Evolutionary conservation across 2,888 invertebrate genomes (phyloP).

Genomic region (Biston stratarius): DNA sequence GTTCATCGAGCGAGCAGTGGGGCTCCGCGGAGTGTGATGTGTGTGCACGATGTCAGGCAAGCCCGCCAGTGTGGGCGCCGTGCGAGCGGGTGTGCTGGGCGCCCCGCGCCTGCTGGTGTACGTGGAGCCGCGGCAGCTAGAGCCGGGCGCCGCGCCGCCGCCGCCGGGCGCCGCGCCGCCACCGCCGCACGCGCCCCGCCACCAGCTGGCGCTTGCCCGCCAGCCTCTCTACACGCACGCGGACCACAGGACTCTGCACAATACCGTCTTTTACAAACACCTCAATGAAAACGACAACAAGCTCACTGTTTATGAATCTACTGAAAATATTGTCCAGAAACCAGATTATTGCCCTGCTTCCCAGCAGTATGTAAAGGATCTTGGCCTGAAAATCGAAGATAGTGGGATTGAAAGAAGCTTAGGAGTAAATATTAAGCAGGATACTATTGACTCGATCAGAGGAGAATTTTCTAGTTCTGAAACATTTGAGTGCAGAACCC

Average conservation of each 20-base stretch:
- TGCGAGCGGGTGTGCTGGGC: constrained; percentile 82
- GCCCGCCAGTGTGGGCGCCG: constrained; percentile 90
- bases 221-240: constrained; percentile 48
- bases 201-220: constrained; percentile 61
- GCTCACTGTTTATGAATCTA: constrained; percentile 60
- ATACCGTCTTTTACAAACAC: constrained; percentile 69
- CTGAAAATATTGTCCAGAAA: constrained; percentile 61
- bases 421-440: constrained; percentile 59
- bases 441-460: constrained; percentile 60
- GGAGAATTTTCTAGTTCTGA: constrained; percentile 66
- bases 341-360: constrained; percentile 65
- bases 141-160: constrained; percentile 77
- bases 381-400: constrained; percentile 63
- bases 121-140: constrained; percentile 85
- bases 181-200: constrained; percentile 67
- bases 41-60: constrained; percentile 92
- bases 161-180: constrained; percentile 70
- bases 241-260: constrained; percentile 61
- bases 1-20: constrained; percentile 78
- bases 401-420: constrained; percentile 54
- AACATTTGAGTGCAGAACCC: constrained; percentile 65
- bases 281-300: constrained; percentile 67
- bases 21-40: constrained; percentile 88
- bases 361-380: constrained; percentile 69
- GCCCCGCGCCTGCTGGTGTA: constrained; percentile 84